These are phyloP conservation scores for Gymnocypris eckloni DNA, from an alignment of 2,797 vertebrate genomes.

Conservation along the genomic window DNA sequence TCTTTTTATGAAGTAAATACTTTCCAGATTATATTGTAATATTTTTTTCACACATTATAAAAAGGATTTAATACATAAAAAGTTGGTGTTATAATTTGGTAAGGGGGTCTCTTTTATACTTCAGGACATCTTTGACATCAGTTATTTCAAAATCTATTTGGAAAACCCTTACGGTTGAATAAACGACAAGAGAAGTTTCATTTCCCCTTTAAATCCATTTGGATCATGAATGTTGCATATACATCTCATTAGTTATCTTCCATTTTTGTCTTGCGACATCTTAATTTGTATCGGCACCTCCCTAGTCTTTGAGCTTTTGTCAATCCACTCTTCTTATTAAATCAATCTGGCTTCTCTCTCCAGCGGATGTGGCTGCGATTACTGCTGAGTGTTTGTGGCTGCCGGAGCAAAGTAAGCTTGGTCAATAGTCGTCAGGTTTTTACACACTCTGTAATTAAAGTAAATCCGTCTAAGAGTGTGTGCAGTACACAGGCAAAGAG, in stretches of 20 bases:
- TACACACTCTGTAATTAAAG: constrained; percentile 60
- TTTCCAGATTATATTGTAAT: not conserved
- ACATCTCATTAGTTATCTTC: constrained; percentile 2
- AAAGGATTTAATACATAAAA: not conserved
- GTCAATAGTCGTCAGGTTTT: constrained; percentile 54
- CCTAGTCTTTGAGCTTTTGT: constrained; percentile 41
- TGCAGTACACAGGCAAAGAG: constrained; percentile 27
- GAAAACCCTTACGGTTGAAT: not conserved
- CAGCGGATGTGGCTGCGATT: constrained; percentile 54
- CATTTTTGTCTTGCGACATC: not conserved
- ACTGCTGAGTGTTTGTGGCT: constrained; percentile 34
- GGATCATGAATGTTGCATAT: not conserved
- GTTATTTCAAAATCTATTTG: not conserved
- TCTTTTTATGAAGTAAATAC: not conserved
- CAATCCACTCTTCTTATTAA: constrained; percentile 43
- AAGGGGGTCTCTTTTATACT: not conserved
- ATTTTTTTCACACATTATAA: not conserved
- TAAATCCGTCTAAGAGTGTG: constrained; percentile 43
- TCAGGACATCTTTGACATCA: not conserved
- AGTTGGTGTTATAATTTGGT: not conserved
- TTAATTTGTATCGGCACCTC: not conserved
- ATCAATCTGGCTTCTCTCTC: constrained; percentile 38
- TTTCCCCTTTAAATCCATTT: not conserved
- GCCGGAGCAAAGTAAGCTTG: constrained; percentile 38
- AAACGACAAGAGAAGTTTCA: not conserved